Conservation (phyloP, 2,113 vertebrate genomes). For the Glareola pratincola region DNA sequence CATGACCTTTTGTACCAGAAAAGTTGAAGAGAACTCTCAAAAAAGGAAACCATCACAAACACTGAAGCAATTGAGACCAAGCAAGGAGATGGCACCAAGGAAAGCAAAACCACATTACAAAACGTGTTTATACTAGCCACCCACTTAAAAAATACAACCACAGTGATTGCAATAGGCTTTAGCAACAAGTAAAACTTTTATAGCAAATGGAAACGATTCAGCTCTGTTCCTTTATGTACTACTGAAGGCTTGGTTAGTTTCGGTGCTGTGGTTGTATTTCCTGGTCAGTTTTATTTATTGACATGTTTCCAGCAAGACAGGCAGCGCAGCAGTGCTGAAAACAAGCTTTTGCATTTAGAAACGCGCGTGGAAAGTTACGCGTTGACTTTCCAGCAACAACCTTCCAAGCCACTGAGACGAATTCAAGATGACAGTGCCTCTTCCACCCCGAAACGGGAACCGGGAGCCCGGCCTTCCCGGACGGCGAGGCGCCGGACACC, state of each 20-base stretch:
- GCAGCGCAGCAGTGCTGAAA: background rate
- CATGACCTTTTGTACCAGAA: background rate
- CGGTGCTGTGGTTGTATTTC: background rate
- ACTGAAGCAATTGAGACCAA: fast-evolving
- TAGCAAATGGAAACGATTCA: fast-evolving
- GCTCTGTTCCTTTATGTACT: background rate
- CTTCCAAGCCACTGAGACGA: background rate
- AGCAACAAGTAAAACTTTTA: background rate
- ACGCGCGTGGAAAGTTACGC: too few relatives aligned
- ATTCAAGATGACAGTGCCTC: fast-evolving
- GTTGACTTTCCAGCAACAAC: background rate
- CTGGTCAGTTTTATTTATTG: background rate
- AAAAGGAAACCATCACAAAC: background rate
- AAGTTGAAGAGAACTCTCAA: background rate
- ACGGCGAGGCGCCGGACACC: background rate
- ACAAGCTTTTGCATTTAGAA: background rate
- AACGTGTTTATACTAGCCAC: background rate
- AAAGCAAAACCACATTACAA: background rate
- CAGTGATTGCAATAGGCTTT: background rate
- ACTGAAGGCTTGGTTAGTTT: background rate
- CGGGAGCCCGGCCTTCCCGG: background rate
- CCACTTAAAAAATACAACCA: background rate
- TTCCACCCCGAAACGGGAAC: background rate
- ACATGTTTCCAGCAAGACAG: fast-evolving
- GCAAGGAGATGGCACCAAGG: fast-evolving